These are phyloP conservation scores for Nebria ingens DNA, from an alignment of 1,140 invertebrate genomes.

Conservation along the genomic window DNA sequence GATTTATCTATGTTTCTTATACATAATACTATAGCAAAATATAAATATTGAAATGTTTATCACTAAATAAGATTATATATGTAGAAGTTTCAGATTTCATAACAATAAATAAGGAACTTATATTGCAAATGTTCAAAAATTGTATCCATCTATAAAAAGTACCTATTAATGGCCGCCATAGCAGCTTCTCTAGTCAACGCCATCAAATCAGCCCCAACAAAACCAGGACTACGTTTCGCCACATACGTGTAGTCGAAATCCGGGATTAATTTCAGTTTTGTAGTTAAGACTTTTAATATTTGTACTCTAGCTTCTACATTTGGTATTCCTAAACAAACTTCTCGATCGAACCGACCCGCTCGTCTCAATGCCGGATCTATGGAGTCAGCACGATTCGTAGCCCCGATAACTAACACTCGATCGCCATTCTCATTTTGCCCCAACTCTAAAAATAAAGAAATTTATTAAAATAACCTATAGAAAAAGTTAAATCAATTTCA, in stretches of 20 bases:
- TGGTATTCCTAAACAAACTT: conserved; percentile 90
- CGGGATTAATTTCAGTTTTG: conserved; percentile 52
- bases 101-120: too few species aligned
- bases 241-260: conserved; percentile 61
- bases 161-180: conserved; percentile 70
- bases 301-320: conserved; percentile 65
- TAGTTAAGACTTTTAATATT: conserved; percentile 63
- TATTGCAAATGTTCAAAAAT: too few species aligned
- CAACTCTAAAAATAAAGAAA: conserved; percentile 37
- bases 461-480: conserved; percentile 12
- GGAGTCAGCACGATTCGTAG: conserved; percentile 87
- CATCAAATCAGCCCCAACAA: conserved; percentile 89
- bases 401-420: conserved; percentile 81
- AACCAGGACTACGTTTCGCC: conserved; percentile 86
- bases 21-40: too few species aligned
- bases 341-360: conserved; percentile 85
- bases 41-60: too few species aligned
- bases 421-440: conserved; percentile 47
- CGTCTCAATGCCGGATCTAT: conserved; percentile 87
- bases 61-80: background rate
- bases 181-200: conserved; percentile 79
- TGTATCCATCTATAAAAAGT: conserved; percentile 15
- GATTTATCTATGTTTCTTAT: too few species aligned
- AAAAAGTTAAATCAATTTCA: conserved; percentile 11
- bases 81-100: too few species aligned